phyloP scores from a whole-genome alignment of 1,140 invertebrate genomes.

The Hycleus cichorii region DNA sequence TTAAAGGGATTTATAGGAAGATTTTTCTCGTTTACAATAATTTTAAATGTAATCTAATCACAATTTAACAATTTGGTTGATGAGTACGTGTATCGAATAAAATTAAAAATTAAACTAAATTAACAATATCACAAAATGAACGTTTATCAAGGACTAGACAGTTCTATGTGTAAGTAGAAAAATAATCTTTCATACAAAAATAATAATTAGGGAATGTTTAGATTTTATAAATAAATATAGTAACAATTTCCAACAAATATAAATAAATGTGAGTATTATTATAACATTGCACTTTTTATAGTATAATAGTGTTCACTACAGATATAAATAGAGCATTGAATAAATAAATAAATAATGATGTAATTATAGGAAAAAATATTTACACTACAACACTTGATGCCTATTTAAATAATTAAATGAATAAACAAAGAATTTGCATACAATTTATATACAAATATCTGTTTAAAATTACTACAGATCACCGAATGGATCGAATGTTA shows the following conservation, averaged over 20 bases:
- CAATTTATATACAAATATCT: background rate
- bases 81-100: too few relatives aligned
- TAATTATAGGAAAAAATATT: too few relatives aligned
- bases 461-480: conserved; percentile 31
- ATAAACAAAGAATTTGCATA: background rate
- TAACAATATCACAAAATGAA: conserved; percentile 13
- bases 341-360: too few relatives aligned
- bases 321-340: too few relatives aligned
- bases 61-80: background rate
- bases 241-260: background rate
- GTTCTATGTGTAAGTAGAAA: conserved; percentile 11
- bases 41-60: conserved; percentile 3
- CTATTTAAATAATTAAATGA: background rate
- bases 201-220: too few relatives aligned
- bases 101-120: conserved; percentile 9
- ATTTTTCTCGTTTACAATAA: conserved; percentile 1
- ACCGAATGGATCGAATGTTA: conserved; percentile 40
- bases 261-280: background rate
- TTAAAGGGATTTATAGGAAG: too few relatives aligned
- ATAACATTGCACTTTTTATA: too few relatives aligned
- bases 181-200: conserved; percentile 2
- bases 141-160: background rate
- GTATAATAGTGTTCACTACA: too few relatives aligned
- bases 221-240: background rate
- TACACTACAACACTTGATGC: background rate